Evolutionary conservation across 64 coral and sea anemone species (phyloP).

Genomic region (Pocillopora verrucosa): DNA sequence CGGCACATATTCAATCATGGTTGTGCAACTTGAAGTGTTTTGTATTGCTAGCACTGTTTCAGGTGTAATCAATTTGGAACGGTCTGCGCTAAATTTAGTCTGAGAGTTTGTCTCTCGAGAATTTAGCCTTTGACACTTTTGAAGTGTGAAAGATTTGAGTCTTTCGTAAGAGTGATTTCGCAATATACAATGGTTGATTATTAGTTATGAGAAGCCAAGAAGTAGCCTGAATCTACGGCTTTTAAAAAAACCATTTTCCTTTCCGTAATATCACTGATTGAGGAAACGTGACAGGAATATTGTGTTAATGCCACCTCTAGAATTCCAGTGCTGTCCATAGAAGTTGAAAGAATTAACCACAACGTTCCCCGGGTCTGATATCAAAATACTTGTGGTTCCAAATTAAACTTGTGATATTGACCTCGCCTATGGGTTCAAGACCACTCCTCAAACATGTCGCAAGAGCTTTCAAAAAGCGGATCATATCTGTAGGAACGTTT

Average conservation of each 20-base stretch:
- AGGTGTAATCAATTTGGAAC: slow-evolving; percentile 14
- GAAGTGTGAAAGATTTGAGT: too few relatives aligned
- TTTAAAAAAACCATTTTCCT: neutral
- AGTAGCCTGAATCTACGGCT: neutral
- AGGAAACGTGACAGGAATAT: slow-evolving; percentile 2
- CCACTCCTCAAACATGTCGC: neutral
- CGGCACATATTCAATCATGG: too few relatives aligned
- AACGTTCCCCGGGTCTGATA: slow-evolving; percentile 13
- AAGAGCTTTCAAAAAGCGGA: neutral
- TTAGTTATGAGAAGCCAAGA: neutral
- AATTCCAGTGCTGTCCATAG: neutral
- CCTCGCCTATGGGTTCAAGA: neutral
- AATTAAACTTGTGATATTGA: slow-evolving; percentile 22
- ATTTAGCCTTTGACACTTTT: neutral
- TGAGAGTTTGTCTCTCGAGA: neutral
- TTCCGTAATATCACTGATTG: neutral
- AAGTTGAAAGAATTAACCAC: slow-evolving; percentile 23
- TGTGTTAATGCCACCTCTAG: neutral
- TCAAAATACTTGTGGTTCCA: slow-evolving; percentile 32
- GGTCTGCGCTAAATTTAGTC: neutral
- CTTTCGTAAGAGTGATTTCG: too few relatives aligned
- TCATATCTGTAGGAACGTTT: too few relatives aligned
- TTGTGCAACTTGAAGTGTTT: neutral
- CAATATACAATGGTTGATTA: too few relatives aligned
- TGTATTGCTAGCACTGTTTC: neutral